Evolutionary conservation across 1,140 invertebrate species (phyloP).

Genomic region (Scylla paramamosain): DNA sequence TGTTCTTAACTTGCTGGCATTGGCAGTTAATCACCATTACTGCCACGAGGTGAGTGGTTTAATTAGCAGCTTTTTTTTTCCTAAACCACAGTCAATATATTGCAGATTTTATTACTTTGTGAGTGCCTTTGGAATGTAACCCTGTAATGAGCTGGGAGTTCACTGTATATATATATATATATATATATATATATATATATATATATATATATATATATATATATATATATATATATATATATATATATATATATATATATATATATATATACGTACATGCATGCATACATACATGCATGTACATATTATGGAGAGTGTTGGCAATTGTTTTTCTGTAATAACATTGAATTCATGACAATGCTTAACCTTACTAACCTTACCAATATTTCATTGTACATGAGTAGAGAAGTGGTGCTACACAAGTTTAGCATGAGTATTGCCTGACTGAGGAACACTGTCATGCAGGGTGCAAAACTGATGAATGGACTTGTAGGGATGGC

Average conservation of each 20-base stretch:
- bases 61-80: no score
- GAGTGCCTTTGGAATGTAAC: no score
- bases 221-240: conserved; percentile 57
- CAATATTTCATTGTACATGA: no score
- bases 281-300: conserved; percentile 26
- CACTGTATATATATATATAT: no score
- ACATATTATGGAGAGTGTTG: background rate
- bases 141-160: background rate
- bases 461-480: conserved; percentile 85
- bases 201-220: conserved; percentile 63
- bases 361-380: no score
- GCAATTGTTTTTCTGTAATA: background rate
- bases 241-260: conserved; percentile 58
- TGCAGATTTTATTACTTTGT: no score
- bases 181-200: conserved; percentile 59
- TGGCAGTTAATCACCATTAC: no score
- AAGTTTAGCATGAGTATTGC: background rate
- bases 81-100: no score
- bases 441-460: background rate
- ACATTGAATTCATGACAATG: no score
- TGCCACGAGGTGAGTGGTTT: no score
- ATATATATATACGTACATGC: conserved; percentile 58
- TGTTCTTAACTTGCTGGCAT: no score
- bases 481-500: conserved; percentile 78
- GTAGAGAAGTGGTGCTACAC: no score